Evolutionary conservation across 2,888 invertebrate genomes (phyloP).

Genomic region (Salpingus planirostris): DNA sequence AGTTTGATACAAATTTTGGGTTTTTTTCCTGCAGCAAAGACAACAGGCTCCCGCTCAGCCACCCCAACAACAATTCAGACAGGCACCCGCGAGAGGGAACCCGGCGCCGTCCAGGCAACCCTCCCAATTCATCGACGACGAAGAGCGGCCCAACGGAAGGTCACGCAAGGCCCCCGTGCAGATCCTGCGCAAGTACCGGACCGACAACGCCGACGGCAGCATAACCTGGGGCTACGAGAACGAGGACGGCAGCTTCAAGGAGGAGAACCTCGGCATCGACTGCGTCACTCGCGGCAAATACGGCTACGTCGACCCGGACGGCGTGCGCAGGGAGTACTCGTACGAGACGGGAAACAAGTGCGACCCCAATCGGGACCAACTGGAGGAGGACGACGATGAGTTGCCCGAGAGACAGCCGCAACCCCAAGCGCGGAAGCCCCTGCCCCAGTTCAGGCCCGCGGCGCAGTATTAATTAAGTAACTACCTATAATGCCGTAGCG

Average conservation of each 20-base stretch:
- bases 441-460: conserved; percentile 22
- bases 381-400: conserved; percentile 36
- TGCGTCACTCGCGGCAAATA: conserved; percentile 48
- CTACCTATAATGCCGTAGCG: no score
- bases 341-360: conserved; percentile 74
- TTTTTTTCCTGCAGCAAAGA: conserved; percentile 12
- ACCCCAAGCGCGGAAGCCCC: conserved; percentile 13
- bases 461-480: no score
- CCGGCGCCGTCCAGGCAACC: conserved; percentile 23
- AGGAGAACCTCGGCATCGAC: conserved; percentile 72
- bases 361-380: conserved; percentile 57
- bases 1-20: no score
- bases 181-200: conserved; percentile 53
- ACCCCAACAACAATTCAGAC: conserved; percentile 43
- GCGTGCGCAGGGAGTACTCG: conserved; percentile 68
- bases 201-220: conserved; percentile 71
- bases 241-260: conserved; percentile 80
- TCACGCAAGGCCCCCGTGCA: conserved; percentile 37
- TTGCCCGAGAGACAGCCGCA: conserved; percentile 17
- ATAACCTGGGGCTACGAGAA: conserved; percentile 86
- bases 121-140: conserved; percentile 28
- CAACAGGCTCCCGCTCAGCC: conserved; percentile 30
- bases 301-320: conserved; percentile 78
- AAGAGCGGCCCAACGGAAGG: conserved; percentile 38
- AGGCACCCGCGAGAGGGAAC: conserved; percentile 33